Evolutionary conservation across 2,888 invertebrate genomes (phyloP), one percentile per base, ranked within the genome.

Genomic region (Hypselothyrea guttata): DNA sequence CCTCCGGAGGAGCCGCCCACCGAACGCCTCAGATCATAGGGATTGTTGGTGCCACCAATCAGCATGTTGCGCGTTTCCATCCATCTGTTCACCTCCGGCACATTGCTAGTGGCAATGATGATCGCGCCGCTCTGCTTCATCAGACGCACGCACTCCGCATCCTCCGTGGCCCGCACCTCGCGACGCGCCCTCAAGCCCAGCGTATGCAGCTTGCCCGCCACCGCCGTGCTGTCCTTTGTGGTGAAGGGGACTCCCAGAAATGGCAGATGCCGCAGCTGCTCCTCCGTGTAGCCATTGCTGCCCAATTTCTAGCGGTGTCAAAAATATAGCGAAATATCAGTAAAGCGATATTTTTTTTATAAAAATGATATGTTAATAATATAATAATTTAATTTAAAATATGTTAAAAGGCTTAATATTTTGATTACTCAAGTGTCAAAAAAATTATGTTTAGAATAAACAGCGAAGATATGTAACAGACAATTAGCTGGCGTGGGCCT

Each of bases 1-100:
- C 96, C 96, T 30, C 98, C 98, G 61, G 97, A 97, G 68, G 98
- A 98, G 38, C 98, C 99, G 9, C 98, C 98, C 1, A 94, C 94
- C 0, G 94, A 96, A 63, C 96, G 92, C 0, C 95, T 94, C 0
- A 93, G 92, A 89, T 98, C 94, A 89, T 98, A 98, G 0, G 98
- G 97, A 91, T 99, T 99, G 83, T 93, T 93, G 0, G 98, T 97
- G 86, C 95, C 92, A 0, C 99, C 98, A 88, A 95, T 95, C 46
- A 98, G 88, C 84, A 94, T 94, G 91, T 98, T 99, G 57, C 95
- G 93, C 0, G 96, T 94, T 90, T 98, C 98, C 63, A 61, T 91
- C 96, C 98, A 98, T 90, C 97, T 93, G 90, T 98, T 98, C 30
- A 98, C 91, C 90, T 98, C 98, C 0, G 98, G 97, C 30, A 97